Evolutionary conservation across 2,888 invertebrate genomes (phyloP), one percentile per base, ranked within the genome.

Genomic region (Thereva unica): DNA sequence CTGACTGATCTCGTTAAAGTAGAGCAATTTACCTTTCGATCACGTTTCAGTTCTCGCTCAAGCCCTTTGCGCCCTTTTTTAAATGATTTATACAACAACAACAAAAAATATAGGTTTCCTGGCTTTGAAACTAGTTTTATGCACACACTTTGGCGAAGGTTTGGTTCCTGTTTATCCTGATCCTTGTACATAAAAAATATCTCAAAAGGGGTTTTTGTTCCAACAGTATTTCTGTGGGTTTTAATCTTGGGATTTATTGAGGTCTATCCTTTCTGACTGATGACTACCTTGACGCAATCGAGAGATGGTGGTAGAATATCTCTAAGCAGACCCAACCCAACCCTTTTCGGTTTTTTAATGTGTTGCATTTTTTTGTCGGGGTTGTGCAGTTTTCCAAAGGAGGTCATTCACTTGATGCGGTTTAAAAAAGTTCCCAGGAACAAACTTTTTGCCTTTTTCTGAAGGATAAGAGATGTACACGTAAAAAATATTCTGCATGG

Each of bases 161-260:
- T 56, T 63, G 57, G 68, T 66, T 68, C 69, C 69, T 67, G 69
- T 69, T 69, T 67, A 67, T 69, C 69, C 69, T 64, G 69, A 69
- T 68, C 66, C 64, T 42, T 44, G 52, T 66, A 34, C 44, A 55
- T 34, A 40, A 38, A 8, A n/a, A 23, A 38, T 56, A 65, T 42
- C 41, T 55, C 52, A n/a, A 12, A 35, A 10, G 53, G 44, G 37
- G 35, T 64, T 44, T 50, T 53, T 52, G 37, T 53, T 53, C 37
- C 4, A 44, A 53, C 44, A 65, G 61, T 49, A 23, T 66, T 67
- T 64, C 67, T 67, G 67, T 65, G 69, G 67, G 67, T 69, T 67
- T 67, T 69, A 69, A 69, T 69, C 69, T 69, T 61, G 37, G 67
- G 69, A 69, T 65, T 69, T 69, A 69, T 64, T 67, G 55, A 61